These are phyloP conservation scores for Psittacula echo DNA, from an alignment of 2,797 vertebrate species.

Conservation along the genomic window DNA sequence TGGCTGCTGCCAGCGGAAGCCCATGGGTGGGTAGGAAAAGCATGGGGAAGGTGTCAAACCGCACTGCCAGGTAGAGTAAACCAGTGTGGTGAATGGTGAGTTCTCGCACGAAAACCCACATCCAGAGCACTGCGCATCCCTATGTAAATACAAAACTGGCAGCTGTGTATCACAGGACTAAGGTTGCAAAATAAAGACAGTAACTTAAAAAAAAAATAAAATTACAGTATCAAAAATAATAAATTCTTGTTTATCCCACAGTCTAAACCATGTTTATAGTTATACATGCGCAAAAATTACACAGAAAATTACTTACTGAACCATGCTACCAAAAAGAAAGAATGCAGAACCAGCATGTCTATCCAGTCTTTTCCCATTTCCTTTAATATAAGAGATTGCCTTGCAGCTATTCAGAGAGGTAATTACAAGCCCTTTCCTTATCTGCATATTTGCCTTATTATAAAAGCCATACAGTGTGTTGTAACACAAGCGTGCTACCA, in stretches of 20 bases:
- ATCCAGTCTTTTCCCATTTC: slow-evolving; percentile 30
- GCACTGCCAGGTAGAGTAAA: background rate
- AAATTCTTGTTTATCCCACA: background rate
- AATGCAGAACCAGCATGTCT: slow-evolving; percentile 34
- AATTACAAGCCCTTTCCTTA: slow-evolving; percentile 52
- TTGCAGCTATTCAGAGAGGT: slow-evolving; percentile 56
- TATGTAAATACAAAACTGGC: background rate
- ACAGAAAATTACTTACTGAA: background rate
- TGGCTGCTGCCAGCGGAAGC: background rate
- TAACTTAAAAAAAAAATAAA: background rate
- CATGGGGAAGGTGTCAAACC: background rate
- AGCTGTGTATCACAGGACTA: background rate
- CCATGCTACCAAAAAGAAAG: background rate
- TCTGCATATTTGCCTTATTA: slow-evolving; percentile 66
- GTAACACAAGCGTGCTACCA: slow-evolving; percentile 55
- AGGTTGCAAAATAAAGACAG: background rate
- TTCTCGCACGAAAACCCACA: background rate
- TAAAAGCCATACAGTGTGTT: slow-evolving; percentile 65
- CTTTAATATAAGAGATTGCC: slow-evolving; percentile 61
- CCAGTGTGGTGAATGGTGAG: no score
- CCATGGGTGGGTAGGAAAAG: background rate
- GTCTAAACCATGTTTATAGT: background rate
- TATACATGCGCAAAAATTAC: background rate
- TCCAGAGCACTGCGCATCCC: no score
- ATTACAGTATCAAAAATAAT: background rate